Percentiles rank a stretch among this genome's conserved stretches.
phyloP scores from a whole-genome alignment of 2,888 invertebrate genomes.

The Eupeodes latifasciatus region DNA sequence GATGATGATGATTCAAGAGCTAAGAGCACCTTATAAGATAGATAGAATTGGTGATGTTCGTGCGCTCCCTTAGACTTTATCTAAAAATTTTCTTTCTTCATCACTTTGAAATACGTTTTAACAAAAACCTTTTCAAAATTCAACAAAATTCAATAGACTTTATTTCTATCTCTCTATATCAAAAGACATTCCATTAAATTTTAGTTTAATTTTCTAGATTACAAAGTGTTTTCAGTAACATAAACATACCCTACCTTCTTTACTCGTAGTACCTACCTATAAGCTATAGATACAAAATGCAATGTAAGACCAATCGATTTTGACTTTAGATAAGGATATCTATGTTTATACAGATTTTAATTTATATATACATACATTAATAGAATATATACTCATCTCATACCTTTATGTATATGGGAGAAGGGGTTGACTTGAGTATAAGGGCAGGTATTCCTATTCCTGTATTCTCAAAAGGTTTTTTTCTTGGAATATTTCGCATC shows the following conservation, averaged over 20 bases:
- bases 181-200: slow-evolving; percentile 34
- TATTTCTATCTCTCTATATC: neutral
- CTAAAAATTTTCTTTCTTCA: neutral
- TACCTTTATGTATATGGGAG: too few relatives aligned
- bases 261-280: too few relatives aligned
- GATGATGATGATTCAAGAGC: too few relatives aligned
- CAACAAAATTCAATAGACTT: neutral
- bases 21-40: too few relatives aligned
- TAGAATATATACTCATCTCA: neutral
- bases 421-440: too few relatives aligned
- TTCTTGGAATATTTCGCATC: slow-evolving; percentile 36
- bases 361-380: neutral
- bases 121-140: neutral
- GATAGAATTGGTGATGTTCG: too few relatives aligned
- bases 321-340: neutral
- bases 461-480: neutral
- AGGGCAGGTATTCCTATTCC: too few relatives aligned
- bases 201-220: slow-evolving; percentile 17
- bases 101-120: slow-evolving; percentile 1
- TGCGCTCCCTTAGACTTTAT: neutral
- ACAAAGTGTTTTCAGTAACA: slow-evolving; percentile 12
- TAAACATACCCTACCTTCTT: too few relatives aligned
- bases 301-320: slow-evolving; percentile 8
- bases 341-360: too few relatives aligned
- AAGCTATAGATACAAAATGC: slow-evolving; percentile 9